A percentile compares a stretch with the other conserved stretches of the same genome.
Evolutionary conservation across 2,888 invertebrate genomes (phyloP).

Genomic region (Agrochola lota): DNA sequence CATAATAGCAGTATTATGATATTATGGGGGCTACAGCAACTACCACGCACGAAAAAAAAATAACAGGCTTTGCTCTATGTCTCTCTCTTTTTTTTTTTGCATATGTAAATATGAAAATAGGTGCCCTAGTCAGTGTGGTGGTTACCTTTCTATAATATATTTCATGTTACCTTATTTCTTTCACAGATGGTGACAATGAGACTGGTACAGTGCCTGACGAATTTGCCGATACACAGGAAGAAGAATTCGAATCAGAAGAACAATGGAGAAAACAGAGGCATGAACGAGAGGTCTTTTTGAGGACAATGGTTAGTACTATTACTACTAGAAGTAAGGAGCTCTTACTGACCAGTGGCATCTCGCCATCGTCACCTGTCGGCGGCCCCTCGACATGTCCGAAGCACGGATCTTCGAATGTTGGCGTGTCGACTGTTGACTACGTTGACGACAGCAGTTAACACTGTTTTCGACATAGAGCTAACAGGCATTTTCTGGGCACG

Average conservation of each 20-base stretch:
- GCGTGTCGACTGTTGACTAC: background rate
- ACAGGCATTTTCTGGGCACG: background rate
- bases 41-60: too few species aligned
- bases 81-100: background rate
- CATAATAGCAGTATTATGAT: too few species aligned
- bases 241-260: constrained; percentile 93
- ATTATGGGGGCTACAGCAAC: too few species aligned
- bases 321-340: background rate
- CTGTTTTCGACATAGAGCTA: background rate
- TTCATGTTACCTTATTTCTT: background rate
- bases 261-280: constrained; percentile 95
- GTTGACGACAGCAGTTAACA: background rate
- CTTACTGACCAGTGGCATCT: background rate
- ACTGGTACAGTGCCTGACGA: constrained; percentile 74
- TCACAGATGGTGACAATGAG: constrained; percentile 82
- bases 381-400: too few species aligned
- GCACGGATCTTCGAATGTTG: background rate
- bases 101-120: background rate
- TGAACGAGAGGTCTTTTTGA: constrained; percentile 95
- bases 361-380: background rate
- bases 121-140: too few species aligned
- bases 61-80: background rate
- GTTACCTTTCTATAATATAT: background rate
- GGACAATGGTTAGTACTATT: constrained; percentile 86
- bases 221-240: constrained; percentile 89